Base-by-base conservation (phyloP, 2,797 vertebrate genomes). In the Anguilla megastoma region DNA sequence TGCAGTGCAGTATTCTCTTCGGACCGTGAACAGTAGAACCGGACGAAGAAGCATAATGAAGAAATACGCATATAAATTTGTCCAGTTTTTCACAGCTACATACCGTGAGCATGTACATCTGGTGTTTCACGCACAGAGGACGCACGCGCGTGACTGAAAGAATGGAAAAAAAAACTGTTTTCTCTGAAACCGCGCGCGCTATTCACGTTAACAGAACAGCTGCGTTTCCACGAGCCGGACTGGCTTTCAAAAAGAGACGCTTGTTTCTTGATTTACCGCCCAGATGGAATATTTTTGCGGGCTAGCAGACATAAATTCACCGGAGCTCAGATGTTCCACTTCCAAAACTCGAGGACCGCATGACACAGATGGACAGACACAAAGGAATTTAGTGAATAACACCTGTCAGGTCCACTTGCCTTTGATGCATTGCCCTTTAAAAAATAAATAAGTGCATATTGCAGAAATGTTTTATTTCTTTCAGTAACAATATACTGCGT, bases 281-380 rank as follows among this genome's bases (percentile, higher is more conserved):
- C 60, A 87, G 74, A 88, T 84, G 89, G 66, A 91, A 91, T 45
- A 90, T 79, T 87, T 36, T 54, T 66, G 74, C 50, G 48, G 84
- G 87, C 87, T 66, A 80, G 69, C 86, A 33, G 58, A 87, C 85
- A 80, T 87, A 88, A 90, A 91, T 92, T 84, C 36, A 89, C 50
- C 88, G 89, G 88, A 5, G 82, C 60, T 85, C 84, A 58, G 50
- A 88, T 41, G 83, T 88, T 89, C 79, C 87, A 50, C 30, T 71
- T 88, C 60, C 84, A 58, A 0, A 84, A 82, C 80, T 66, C 45
- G 5, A 56, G 90, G 66, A 86, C 27, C 33, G 18, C 74, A 41
- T 87, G 80, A 63, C 85, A 83, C 89, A 88, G 30, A 60, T 85
- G 87, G 89, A 85, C 52, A n/a, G 14, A 33, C 27, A 27, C 50